A percentile compares a stretch with the other conserved stretches of the same genome.
Evolutionary conservation across 2,113 vertebrate species (phyloP).

Genomic region (Parotia lawesii): DNA sequence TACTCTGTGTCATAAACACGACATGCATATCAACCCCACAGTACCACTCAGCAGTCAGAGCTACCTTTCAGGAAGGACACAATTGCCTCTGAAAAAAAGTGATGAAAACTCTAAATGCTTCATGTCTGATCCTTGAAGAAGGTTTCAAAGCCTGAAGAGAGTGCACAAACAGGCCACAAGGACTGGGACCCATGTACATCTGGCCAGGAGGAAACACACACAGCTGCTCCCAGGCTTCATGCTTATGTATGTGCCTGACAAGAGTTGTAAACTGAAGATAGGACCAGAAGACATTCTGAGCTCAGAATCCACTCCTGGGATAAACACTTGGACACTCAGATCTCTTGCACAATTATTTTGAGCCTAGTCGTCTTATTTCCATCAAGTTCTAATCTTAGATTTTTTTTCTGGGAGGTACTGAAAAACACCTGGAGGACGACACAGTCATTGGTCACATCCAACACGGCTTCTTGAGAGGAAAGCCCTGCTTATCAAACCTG

Average conservation of each 20-base stretch:
- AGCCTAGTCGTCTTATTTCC: not conserved
- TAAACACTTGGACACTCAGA: not conserved
- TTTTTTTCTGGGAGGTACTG: not conserved
- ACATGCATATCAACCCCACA: not conserved
- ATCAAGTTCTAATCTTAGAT: not conserved
- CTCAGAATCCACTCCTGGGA: not conserved
- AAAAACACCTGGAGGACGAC: not conserved
- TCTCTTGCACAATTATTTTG: not conserved
- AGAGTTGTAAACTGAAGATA: not conserved
- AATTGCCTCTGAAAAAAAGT: not conserved
- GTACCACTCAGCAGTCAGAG: not conserved
- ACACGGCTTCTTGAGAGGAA: not conserved
- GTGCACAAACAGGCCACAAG: fast-evolving
- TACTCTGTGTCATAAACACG: fast-evolving
- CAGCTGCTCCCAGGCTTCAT: not conserved
- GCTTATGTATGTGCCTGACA: fast-evolving
- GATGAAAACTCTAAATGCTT: not conserved
- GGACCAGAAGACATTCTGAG: not conserved
- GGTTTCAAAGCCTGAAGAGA: not conserved
- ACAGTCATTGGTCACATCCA: not conserved
- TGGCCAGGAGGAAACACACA: not conserved
- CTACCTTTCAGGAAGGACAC: not conserved
- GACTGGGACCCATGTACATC: fast-evolving
- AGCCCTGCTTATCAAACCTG: not conserved
- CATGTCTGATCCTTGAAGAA: not conserved